A percentile compares a stretch with the other conserved stretches of the same genome.
phyloP scores from a whole-genome alignment of 2,113 vertebrate genomes.

The Elgaria multicarinata region DNA sequence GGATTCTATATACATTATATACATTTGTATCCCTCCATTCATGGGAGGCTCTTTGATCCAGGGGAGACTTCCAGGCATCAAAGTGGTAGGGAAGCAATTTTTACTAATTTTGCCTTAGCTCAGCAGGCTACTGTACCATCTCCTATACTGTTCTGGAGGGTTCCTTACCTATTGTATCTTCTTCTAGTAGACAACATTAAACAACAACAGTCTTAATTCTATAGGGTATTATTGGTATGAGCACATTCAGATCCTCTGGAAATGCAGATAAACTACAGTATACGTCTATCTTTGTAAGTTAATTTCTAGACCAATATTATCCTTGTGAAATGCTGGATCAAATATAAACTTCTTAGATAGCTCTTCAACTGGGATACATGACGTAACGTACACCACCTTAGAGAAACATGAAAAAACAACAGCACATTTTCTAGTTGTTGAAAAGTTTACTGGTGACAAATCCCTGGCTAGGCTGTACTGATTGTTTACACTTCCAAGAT shows the following conservation, averaged over 20 bases:
- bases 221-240: neutral
- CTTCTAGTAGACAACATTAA: neutral
- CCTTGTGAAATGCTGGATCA: neutral
- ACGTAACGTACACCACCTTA: neutral
- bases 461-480: neutral
- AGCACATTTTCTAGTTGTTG: neutral
- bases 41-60: neutral
- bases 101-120: neutral
- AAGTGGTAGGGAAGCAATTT: neutral
- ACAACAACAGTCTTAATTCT: neutral
- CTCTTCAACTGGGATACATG: neutral
- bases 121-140: too few species aligned
- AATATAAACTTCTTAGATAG: neutral
- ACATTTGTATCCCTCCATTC: too few species aligned
- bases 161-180: too few species aligned
- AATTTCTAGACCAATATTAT: neutral
- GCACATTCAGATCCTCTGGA: neutral
- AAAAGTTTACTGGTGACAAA: constrained; percentile 8
- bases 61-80: neutral
- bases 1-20: too few species aligned
- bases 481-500: constrained; percentile 19
- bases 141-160: too few species aligned
- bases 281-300: neutral
- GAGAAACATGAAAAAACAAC: neutral
- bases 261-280: neutral